A percentile compares a stretch with the other conserved stretches of the same genome.
Conservation (phyloP, 2,888 invertebrate species). For the Eulithis testata region DNA sequence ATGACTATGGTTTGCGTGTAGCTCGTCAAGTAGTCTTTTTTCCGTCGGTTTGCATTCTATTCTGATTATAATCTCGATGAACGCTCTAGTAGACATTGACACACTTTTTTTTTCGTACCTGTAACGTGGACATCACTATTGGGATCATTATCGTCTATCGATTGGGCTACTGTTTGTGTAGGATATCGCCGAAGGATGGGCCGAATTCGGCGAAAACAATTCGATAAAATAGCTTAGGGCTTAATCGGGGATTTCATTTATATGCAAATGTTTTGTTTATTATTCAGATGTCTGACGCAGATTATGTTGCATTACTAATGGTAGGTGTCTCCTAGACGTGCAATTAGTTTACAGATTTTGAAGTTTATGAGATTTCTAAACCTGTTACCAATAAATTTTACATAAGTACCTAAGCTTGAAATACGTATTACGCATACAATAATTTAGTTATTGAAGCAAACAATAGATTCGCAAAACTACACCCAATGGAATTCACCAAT, state of each 20-base stretch:
- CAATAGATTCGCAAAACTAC: constrained; percentile 12
- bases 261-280: constrained; percentile 30
- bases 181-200: constrained; percentile 21
- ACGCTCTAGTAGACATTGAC: no score
- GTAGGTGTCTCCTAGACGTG: background rate
- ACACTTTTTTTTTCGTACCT: constrained; percentile 5
- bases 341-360: background rate
- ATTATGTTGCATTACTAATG: background rate
- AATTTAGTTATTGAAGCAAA: background rate
- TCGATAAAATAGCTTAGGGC: constrained; percentile 25
- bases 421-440: no score
- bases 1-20: no score
- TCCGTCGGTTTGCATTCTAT: no score
- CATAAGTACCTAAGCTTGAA: no score
- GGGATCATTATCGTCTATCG: constrained; percentile 22
- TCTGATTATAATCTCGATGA: no score
- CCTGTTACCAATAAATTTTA: no score
- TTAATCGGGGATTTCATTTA: constrained; percentile 29
- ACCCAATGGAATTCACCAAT: constrained; percentile 27
- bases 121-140: constrained; percentile 15
- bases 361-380: background rate
- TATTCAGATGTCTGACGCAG: constrained; percentile 18
- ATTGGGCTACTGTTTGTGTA: constrained; percentile 28
- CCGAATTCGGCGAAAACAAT: constrained; percentile 30
- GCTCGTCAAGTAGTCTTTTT: no score